Evolutionary conservation across 2,888 invertebrate genomes (phyloP).

Genomic region (Tuberolachnus salignus): DNA sequence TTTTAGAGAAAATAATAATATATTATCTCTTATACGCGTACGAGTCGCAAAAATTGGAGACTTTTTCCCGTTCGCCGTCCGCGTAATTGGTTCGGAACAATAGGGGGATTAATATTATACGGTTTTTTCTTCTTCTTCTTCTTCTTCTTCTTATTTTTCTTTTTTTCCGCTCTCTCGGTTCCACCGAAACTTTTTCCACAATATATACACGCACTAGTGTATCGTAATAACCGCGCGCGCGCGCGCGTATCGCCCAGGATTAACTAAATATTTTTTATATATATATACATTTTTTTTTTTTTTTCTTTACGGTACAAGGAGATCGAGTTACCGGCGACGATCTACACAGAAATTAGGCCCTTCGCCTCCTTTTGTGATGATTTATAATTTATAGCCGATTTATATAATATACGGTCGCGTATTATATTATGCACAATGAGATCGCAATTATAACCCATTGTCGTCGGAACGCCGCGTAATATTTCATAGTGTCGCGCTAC

Average conservation of each 20-base stretch:
- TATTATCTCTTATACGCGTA: neutral
- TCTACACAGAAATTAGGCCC: constrained; percentile 29
- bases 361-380: constrained; percentile 5
- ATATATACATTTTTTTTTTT: no score
- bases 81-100: constrained; percentile 32
- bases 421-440: neutral
- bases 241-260: constrained; percentile 3
- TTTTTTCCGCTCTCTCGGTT: neutral
- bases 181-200: no score
- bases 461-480: constrained; percentile 54
- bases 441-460: constrained; percentile 52
- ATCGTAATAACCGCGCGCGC: neutral
- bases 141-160: neutral
- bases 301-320: no score
- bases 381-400: constrained; percentile 52
- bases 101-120: neutral
- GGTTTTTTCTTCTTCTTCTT: neutral
- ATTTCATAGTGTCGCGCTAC: constrained; percentile 48
- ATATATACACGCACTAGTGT: no score
- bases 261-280: no score
- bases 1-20: no score
- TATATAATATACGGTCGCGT: neutral
- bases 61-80: neutral
- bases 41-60: constrained; percentile 9
- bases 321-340: constrained; percentile 31